Evolutionary conservation across 1,140 invertebrate species (phyloP).

Genomic region (Apis florea): DNA sequence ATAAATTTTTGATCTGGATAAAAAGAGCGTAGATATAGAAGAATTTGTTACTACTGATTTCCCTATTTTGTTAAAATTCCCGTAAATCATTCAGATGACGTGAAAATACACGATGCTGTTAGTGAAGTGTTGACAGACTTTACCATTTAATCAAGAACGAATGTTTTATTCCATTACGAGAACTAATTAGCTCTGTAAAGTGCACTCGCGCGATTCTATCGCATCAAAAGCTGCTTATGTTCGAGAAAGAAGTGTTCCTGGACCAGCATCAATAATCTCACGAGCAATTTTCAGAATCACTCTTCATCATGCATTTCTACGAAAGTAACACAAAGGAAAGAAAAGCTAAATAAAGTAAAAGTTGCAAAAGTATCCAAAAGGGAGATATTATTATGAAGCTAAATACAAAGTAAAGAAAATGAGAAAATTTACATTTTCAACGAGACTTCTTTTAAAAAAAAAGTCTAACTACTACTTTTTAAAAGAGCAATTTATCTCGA

Average conservation of each 20-base stretch:
- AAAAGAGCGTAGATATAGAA: no score
- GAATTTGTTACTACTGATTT: no score
- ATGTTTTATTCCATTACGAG: constrained; percentile 14
- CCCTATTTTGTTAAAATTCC: background rate
- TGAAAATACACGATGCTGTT: background rate
- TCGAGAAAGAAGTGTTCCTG: background rate
- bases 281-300: background rate
- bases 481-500: no score
- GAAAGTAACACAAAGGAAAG: background rate
- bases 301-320: background rate
- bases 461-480: no score
- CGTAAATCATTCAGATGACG: no score
- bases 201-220: background rate
- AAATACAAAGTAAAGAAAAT: background rate
- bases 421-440: background rate
- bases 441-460: background rate
- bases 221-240: background rate
- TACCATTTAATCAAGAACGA: background rate
- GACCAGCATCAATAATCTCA: background rate
- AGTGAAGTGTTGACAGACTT: background rate
- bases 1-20: background rate
- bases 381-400: no score
- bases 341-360: background rate
- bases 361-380: background rate
- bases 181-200: constrained; percentile 4